Evolutionary conservation across 2,888 invertebrate species (phyloP).

Genomic region (Mylabris sibirica): DNA sequence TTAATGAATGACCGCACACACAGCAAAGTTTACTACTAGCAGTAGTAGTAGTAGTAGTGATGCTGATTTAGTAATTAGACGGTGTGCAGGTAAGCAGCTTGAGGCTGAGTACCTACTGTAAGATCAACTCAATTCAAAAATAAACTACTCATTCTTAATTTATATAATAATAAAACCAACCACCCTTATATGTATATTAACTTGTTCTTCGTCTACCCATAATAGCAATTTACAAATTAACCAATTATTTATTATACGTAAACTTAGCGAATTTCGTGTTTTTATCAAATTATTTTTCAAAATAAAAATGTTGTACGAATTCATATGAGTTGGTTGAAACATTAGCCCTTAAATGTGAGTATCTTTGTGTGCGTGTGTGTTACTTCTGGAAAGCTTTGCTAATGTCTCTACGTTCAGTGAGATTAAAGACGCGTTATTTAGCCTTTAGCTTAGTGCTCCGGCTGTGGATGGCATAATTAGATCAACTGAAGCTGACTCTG

Average conservation of each 20-base stretch:
- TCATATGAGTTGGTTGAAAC: neutral
- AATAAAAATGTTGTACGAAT: constrained; percentile 10
- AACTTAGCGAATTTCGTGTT: neutral
- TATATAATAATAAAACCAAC: constrained; percentile 16
- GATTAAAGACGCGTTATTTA: constrained; percentile 61
- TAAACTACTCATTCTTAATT: constrained; percentile 32
- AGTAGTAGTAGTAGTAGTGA: constrained; percentile 40
- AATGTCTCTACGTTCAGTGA: constrained; percentile 49
- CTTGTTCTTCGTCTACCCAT: constrained; percentile 5
- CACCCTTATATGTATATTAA: neutral
- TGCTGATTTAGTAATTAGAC: constrained; percentile 62
- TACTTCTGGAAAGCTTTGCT: constrained; percentile 33
- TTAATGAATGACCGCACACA: constrained; percentile 62
- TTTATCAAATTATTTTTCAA: neutral
- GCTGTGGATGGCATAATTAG: constrained; percentile 59
- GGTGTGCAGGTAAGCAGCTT: constrained; percentile 54
- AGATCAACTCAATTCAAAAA: constrained; percentile 34
- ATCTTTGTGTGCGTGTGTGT: constrained; percentile 2
- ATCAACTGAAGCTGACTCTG: constrained; percentile 57
- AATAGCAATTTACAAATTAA: constrained; percentile 12
- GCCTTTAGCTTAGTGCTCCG: constrained; percentile 57
- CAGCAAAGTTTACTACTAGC: constrained; percentile 55
- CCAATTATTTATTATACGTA: constrained; percentile 16
- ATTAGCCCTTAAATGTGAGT: neutral
- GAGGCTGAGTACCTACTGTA: constrained; percentile 20